These are phyloP conservation scores for Lynx canadensis DNA, from an alignment of 2,113 vertebrate genomes.

Conservation along the genomic window DNA sequence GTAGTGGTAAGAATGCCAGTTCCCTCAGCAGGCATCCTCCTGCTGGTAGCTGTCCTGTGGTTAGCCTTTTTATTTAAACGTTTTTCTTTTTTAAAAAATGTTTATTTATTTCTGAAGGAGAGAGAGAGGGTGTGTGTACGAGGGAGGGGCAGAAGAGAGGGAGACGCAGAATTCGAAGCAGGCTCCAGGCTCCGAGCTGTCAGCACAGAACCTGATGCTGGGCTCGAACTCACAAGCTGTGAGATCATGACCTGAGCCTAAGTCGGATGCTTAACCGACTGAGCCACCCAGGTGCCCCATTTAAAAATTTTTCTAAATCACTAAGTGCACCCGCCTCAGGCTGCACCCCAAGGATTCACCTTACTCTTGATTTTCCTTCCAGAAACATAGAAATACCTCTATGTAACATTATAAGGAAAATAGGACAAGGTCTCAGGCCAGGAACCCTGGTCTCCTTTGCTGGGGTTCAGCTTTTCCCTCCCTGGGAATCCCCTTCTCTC, in stretches of 20 bases:
- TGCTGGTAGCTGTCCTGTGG: background rate
- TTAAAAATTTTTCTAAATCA: background rate
- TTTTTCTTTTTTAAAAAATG: no score
- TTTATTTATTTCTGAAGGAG: no score
- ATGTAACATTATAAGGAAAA: background rate
- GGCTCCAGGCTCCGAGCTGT: no score
- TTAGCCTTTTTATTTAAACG: slow-evolving; percentile 37
- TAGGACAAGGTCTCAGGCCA: background rate
- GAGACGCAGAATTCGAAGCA: no score
- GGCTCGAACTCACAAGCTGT: no score
- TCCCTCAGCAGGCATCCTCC: background rate
- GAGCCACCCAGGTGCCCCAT: background rate
- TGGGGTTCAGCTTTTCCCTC: background rate
- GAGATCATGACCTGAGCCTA: no score
- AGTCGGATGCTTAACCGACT: no score
- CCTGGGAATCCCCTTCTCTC: background rate
- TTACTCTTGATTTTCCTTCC: background rate
- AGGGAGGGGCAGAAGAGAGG: no score
- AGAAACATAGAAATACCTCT: background rate
- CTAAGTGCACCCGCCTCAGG: background rate
- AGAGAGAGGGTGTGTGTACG: no score
- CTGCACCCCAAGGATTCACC: background rate
- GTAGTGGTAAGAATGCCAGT: background rate
- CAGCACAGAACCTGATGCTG: no score
- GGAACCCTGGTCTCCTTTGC: background rate